Percentiles rank a stretch among this genome's conserved stretches.
Evolutionary conservation across 2,888 invertebrate species (phyloP).

Genomic region (Hylaea fasciaria): DNA sequence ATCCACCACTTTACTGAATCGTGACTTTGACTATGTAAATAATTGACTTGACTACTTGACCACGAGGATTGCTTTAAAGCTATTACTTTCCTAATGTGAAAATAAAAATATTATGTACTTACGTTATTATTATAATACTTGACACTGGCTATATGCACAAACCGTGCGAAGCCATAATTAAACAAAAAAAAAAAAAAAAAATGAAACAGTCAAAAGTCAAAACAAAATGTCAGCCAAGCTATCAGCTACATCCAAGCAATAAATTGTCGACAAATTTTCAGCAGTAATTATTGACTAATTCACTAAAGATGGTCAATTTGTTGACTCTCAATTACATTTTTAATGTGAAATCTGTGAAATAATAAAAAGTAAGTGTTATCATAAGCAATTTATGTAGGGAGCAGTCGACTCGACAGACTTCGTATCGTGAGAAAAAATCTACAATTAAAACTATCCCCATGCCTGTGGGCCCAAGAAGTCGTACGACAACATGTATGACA

Average conservation of each 20-base stretch:
- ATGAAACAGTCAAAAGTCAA: background rate
- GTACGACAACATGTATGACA: slow-evolving; percentile 83
- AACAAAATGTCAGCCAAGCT: slow-evolving; percentile 8
- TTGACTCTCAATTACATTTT: background rate
- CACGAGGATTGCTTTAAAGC: too few relatives aligned
- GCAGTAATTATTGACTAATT: background rate
- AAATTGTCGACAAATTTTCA: background rate
- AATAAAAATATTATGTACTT: too few relatives aligned
- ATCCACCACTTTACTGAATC: too few relatives aligned
- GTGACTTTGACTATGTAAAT: too few relatives aligned
- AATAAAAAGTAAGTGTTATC: slow-evolving; percentile 15
- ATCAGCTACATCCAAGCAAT: background rate
- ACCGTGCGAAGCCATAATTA: too few relatives aligned
- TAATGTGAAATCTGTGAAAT: slow-evolving; percentile 1
- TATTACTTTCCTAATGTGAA: too few relatives aligned
- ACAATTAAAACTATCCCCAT: slow-evolving; percentile 71
- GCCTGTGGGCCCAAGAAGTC: slow-evolving; percentile 69
- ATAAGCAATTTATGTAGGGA: slow-evolving; percentile 19
- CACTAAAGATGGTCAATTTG: background rate
- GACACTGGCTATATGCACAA: too few relatives aligned
- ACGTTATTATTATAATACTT: too few relatives aligned
- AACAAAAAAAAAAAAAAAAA: too few relatives aligned
- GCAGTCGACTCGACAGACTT: slow-evolving; percentile 32
- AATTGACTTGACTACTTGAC: too few relatives aligned
- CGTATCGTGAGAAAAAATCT: slow-evolving; percentile 47